Base-by-base conservation (phyloP, 2,888 invertebrate species). In the Polia nebulosa region DNA sequence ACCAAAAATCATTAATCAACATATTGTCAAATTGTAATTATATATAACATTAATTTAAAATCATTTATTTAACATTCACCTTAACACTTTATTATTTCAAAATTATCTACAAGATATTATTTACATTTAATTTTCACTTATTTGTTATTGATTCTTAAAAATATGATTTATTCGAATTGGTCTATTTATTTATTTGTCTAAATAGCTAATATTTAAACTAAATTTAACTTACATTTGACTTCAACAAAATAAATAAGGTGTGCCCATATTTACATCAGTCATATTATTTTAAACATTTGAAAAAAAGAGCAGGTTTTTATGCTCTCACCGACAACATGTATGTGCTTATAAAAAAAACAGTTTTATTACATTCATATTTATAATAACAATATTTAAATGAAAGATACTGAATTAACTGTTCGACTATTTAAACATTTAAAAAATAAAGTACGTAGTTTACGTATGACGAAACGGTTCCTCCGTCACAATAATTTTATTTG, bases 101-200 rank as follows among this genome's bases (percentile, higher is more conserved):
- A 68, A 61, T 56, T 67, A 76, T 66, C 53, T 69, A 72, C 63
- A 72, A 32, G 20, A 69, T 62, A 51, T 66, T 74, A 76, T 73
- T 73, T 77, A 76, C 67, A 82, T 52, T 82, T 55, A 56, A n/a
- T 55, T 58, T 57, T 67, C 13, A 59, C 63, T 65, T 60, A 71
- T 27, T 65, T 51, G 6, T 71, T 63, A 73, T 65, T 81, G 60
- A 69, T 82, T 74, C 73, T 77, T 77, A 83, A 39, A 72, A 72
- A 60, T 82, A 82, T 56, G 49, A 53, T 80, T 82, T 77, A 84
- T 74, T 78, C 82, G 69, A 82, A 81, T 84, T 84, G 83, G 83
- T 84, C 84, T 81, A 84, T 78, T 83, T 67, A 65, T 76, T 80
- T 55, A 67, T 76, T 71, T 57, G 52, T 20, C 66, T 76, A 79